Base-by-base conservation (phyloP, 1,140 invertebrate species). In the Apis laboriosa region DNA sequence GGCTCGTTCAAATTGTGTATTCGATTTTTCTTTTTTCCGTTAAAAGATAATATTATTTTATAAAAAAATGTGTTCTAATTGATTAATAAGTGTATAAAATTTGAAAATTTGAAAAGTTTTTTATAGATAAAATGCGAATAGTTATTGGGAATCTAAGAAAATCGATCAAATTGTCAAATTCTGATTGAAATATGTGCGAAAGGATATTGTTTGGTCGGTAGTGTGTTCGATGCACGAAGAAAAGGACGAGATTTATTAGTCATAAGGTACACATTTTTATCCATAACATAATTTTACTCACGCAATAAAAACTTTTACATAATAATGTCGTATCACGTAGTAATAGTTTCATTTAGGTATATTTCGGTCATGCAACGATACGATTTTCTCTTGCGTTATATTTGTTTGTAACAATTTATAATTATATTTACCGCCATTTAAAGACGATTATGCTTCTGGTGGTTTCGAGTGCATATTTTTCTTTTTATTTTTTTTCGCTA, bases 221-320 rank as follows among this genome's bases (percentile, higher is more conserved):
- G 61, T 71, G 63, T 68, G 28, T 63, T 66, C 77, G 70, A 85
- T 83, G 77, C 71, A 84, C 80, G 64, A 84, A 84, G 79, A 88
- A 86, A 84, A 89, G 73, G 70, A 88, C 84, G 80, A 86, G 68
- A 86, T 88, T 80, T 86, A 84, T 86, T 89, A 81, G 84, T 85
- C 81, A 78, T 84, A 88, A 83, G 78, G 75, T 87, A 81, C 66
- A 84, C 81, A 77, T 73, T 89, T 87, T 84, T 66, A 63, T 89
- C 74, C 70, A 76, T 85, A 89, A 89, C 84, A 89, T 83, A 89
- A 89, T 86, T 87, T 89, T 89, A 89, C 80, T 89, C 82, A 89
- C 86, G 80, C 88, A 87, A 89, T 89, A 89, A 87, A 89, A 89
- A 89, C 76, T 89, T 82, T 89, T 89, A 89, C 86, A 89, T 87